These are phyloP conservation scores for Camponotus floridanus DNA, from an alignment of 1,140 invertebrate genomes.

Conservation along the genomic window DNA sequence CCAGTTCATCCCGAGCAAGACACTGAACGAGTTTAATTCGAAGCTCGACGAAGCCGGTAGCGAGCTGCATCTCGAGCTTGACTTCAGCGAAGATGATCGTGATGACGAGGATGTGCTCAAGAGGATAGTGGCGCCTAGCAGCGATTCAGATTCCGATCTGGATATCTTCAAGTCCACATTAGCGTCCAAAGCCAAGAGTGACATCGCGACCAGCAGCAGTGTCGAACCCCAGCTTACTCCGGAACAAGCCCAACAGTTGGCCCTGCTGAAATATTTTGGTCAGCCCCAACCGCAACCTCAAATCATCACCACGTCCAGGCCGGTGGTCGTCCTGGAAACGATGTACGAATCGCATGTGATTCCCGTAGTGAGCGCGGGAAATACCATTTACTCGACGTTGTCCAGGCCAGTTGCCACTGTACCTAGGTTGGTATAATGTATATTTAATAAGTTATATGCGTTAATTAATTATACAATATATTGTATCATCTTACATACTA, in stretches of 20 bases:
- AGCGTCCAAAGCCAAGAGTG: conserved; percentile 86
- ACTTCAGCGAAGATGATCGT: conserved; percentile 93
- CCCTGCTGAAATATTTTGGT: conserved; percentile 90
- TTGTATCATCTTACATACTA: not conserved
- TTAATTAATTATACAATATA: not conserved
- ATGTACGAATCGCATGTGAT: conserved; percentile 93
- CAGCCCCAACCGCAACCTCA: conserved; percentile 89
- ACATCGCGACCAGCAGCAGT: conserved; percentile 19
- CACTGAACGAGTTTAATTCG: conserved; percentile 95
- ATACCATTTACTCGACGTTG: conserved; percentile 91
- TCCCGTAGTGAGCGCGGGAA: conserved; percentile 89
- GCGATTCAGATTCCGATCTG: conserved; percentile 89
- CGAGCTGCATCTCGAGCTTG: conserved; percentile 93
- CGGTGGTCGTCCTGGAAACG: conserved; percentile 91
- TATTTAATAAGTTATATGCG: not conserved
- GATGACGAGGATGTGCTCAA: conserved; percentile 89
- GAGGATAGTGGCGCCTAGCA: conserved; percentile 87
- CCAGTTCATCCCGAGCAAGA: conserved; percentile 94
- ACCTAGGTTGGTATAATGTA: conserved; percentile 74
- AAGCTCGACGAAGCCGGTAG: conserved; percentile 95
- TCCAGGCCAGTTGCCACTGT: conserved; percentile 91
- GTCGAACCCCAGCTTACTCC: conserved; percentile 87
- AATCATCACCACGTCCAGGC: conserved; percentile 92
- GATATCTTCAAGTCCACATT: conserved; percentile 87
- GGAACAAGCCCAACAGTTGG: conserved; percentile 92